phyloP scores from a whole-genome alignment of 2,113 vertebrate genomes.

The Malurus alboscapulatus region DNA sequence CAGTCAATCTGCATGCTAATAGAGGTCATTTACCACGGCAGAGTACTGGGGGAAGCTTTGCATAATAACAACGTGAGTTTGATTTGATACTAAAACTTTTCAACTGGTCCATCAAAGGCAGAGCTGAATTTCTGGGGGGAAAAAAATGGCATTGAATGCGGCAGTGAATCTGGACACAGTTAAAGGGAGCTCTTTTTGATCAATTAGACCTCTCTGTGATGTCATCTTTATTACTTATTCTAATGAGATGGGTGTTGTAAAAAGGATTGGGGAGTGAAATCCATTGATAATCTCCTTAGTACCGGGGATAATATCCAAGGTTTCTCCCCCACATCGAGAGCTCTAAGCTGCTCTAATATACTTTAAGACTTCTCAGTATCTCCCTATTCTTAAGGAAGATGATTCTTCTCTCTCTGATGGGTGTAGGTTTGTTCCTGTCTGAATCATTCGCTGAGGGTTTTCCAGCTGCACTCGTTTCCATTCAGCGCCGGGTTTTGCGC shows the following conservation, averaged over 20 bases:
- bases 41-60: constrained; percentile 57
- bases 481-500: background rate
- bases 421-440: background rate
- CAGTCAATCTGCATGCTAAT: constrained; percentile 74
- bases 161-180: constrained; percentile 29
- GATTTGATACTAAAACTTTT: constrained; percentile 67
- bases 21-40: constrained; percentile 68
- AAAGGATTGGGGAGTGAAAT: constrained; percentile 52
- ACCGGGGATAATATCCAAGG: constrained; percentile 37
- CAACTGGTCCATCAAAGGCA: constrained; percentile 46
- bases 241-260: constrained; percentile 47
- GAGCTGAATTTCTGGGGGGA: constrained; percentile 7
- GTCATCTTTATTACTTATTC: constrained; percentile 61
- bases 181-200: constrained; percentile 47
- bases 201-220: constrained; percentile 29
- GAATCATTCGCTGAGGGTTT: background rate
- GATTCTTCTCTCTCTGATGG: constrained; percentile 10
- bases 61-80: constrained; percentile 59
- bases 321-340: constrained; percentile 64
- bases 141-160: constrained; percentile 31
- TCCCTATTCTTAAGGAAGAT: constrained; percentile 5
- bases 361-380: constrained; percentile 33
- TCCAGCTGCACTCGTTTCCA: constrained; percentile 20
- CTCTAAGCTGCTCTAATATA: constrained; percentile 55
- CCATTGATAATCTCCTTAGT: constrained; percentile 70